A percentile compares a stretch with the other conserved stretches of the same genome.
These are phyloP conservation scores for Arvicanthis niloticus DNA, from an alignment of 2,113 vertebrate genomes.

Conservation along the genomic window DNA sequence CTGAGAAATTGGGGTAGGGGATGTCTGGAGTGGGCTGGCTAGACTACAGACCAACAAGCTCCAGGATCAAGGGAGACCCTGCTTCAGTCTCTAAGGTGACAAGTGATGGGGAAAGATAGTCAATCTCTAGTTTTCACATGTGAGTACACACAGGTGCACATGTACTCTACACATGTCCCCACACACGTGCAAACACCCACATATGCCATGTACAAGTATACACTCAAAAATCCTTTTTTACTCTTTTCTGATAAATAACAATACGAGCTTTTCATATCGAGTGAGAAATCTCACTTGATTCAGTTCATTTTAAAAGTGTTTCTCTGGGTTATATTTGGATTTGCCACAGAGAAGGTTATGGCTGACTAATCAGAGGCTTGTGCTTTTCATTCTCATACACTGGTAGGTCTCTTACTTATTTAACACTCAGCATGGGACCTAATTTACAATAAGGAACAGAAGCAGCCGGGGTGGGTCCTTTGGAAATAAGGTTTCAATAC, in stretches of 20 bases:
- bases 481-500: not conserved
- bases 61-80: not conserved
- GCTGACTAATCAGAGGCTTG: not conserved
- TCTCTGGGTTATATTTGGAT: conserved; percentile 17
- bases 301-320: conserved; percentile 34
- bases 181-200: not conserved
- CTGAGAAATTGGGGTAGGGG: not conserved
- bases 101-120: not conserved
- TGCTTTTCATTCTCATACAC: not conserved
- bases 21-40: not conserved
- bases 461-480: not conserved
- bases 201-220: not conserved
- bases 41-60: not conserved
- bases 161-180: not conserved
- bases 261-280: not conserved
- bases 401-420: conserved; percentile 16
- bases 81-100: not conserved
- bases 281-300: conserved; percentile 15
- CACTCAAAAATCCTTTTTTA: not conserved
- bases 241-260: conserved; percentile 36
- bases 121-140: not conserved
- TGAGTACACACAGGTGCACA: not conserved
- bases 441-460: not conserved
- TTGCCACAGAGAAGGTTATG: not conserved
- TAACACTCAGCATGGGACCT: not conserved